Percentiles rank a stretch among this genome's conserved stretches.
Conservation (phyloP, 2,888 invertebrate species). For the Tinea semifulvella region DNA sequence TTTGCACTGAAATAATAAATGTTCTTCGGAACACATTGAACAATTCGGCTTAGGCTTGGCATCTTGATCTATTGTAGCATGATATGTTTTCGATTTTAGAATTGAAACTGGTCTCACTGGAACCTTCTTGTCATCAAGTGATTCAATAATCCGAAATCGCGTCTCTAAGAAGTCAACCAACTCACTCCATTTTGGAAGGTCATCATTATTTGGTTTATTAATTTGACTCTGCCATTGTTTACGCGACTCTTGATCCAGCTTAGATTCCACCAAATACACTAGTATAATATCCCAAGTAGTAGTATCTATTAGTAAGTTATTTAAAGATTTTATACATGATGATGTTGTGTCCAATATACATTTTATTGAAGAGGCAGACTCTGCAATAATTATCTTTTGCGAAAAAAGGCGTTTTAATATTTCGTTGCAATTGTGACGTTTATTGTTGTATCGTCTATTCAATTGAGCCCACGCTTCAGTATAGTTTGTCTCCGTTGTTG, state of each 20-base stretch:
- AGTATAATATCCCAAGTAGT: constrained; percentile 17
- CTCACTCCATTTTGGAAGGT: constrained; percentile 11
- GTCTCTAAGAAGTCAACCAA: constrained; percentile 17
- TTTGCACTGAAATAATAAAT: constrained; percentile 19
- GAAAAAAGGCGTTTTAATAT: constrained; percentile 20
- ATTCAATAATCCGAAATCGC: constrained; percentile 17
- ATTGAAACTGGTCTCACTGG: not conserved
- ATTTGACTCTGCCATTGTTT: constrained; percentile 21
- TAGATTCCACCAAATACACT: constrained; percentile 19
- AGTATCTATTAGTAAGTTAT: constrained; percentile 18
- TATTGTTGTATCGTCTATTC: constrained; percentile 20
- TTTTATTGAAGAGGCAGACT: constrained; percentile 18
- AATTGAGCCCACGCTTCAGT: constrained; percentile 20
- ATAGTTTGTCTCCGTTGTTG: constrained; percentile 21
- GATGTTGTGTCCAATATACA: constrained; percentile 19
- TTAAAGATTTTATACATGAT: constrained; percentile 18
- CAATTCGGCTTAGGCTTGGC: constrained; percentile 7
- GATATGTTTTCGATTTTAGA: constrained; percentile 16
- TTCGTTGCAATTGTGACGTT: constrained; percentile 20
- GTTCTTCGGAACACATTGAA: constrained; percentile 15
- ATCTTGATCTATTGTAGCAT: constrained; percentile 13
- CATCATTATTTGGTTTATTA: not conserved
- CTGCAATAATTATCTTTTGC: constrained; percentile 16
- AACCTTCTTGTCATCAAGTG: constrained; percentile 13
- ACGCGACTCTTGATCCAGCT: constrained; percentile 21